Conservation (phyloP, 2,888 invertebrate species). For the Chesias legatella region DNA sequence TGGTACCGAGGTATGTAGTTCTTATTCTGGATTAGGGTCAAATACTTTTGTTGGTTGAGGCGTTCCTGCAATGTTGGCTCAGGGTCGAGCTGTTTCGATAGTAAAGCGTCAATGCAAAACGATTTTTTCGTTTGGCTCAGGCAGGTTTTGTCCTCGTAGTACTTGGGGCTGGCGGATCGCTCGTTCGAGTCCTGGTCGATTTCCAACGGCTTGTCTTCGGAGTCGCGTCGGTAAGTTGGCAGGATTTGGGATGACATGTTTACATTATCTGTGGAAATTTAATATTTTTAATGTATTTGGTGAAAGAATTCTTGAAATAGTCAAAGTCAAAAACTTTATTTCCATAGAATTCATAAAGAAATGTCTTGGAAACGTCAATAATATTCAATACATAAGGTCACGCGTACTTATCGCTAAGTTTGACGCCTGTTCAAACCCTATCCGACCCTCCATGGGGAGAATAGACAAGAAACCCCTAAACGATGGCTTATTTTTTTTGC, state of each 20-base stretch:
- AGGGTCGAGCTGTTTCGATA: constrained; percentile 80
- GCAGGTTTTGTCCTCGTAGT: constrained; percentile 66
- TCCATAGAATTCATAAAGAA: no score
- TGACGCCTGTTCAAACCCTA: no score
- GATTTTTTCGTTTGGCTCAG: constrained; percentile 82
- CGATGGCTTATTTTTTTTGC: no score
- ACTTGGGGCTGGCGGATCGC: constrained; percentile 65
- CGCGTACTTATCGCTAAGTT: no score
- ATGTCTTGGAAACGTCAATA: no score
- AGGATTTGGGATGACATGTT: constrained; percentile 33
- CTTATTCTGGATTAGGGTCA: constrained; percentile 64
- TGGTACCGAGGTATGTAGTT: constrained; percentile 64
- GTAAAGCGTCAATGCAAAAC: constrained; percentile 93
- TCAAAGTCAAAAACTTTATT: no score
- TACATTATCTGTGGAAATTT: constrained; percentile 29
- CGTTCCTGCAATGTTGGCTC: constrained; percentile 56
- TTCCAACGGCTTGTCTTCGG: constrained; percentile 54
- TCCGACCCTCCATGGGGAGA: no score
- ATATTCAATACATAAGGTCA: no score
- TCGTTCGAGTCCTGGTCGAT: constrained; percentile 60
- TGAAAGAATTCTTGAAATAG: no score
- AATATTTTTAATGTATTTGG: no score
- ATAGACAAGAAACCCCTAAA: no score
- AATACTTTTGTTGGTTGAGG: constrained; percentile 60
- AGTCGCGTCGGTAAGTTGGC: constrained; percentile 55